These are phyloP conservation scores for Mayetiola destructor DNA, from an alignment of 2,888 invertebrate species.

Conservation along the genomic window DNA sequence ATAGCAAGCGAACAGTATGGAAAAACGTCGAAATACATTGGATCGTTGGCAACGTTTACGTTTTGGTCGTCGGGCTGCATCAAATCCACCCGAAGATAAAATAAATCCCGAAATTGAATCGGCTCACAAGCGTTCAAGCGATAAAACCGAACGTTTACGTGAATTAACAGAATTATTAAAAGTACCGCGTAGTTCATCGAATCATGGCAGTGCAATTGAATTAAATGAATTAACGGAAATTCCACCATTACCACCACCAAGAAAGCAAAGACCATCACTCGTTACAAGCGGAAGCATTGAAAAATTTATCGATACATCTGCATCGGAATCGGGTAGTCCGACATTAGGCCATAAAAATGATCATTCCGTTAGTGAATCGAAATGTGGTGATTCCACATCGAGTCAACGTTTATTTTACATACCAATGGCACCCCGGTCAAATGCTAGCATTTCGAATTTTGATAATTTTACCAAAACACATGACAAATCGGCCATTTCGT, in stretches of 20 bases:
- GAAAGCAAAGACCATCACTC: slow-evolving; percentile 36
- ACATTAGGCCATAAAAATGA: slow-evolving; percentile 15
- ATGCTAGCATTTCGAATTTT: slow-evolving; percentile 31
- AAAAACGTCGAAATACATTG: slow-evolving; percentile 48
- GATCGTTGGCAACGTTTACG: slow-evolving; percentile 69
- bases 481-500: background rate
- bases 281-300: slow-evolving; percentile 12
- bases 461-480: slow-evolving; percentile 23
- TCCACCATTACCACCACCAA: slow-evolving; percentile 43
- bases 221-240: slow-evolving; percentile 30
- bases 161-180: slow-evolving; percentile 68
- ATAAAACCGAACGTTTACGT: slow-evolving; percentile 55
- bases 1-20: slow-evolving; percentile 31
- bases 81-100: slow-evolving; percentile 21
- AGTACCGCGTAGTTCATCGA: slow-evolving; percentile 31
- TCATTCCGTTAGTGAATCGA: slow-evolving; percentile 15
- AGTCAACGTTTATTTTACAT: slow-evolving; percentile 16
- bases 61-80: slow-evolving; percentile 40
- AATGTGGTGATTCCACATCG: slow-evolving; percentile 22
- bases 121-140: slow-evolving; percentile 34
- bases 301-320: slow-evolving; percentile 6
- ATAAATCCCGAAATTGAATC: background rate
- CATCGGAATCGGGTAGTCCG: background rate
- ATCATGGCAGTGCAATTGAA: slow-evolving; percentile 32
- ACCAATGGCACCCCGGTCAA: slow-evolving; percentile 22